Base-by-base conservation (phyloP, 2,888 invertebrate genomes). In the Nemurella pictetii region DNA sequence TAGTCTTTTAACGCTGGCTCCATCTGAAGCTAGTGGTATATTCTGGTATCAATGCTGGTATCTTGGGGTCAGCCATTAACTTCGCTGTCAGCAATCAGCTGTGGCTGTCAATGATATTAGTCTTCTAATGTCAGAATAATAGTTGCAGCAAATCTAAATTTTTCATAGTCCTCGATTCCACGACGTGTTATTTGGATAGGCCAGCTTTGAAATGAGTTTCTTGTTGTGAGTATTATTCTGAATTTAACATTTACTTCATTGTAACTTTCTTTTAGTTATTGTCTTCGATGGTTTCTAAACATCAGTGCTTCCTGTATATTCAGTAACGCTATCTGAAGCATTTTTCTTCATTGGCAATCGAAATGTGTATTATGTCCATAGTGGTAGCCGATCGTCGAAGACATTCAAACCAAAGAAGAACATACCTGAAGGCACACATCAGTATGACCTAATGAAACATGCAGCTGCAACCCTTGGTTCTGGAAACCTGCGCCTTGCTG, bases 361-460 rank as follows among this genome's bases (percentile, higher is more conserved):
- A 55, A 55, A 7, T 20, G 15, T 55, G 20, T 55, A 2, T 55
- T 20, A 30, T 86, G 85, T 87, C 89, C 90, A n/a, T 89, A 95
- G 95, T 91, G 96, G 96, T 90, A 95, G 96, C 91, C 95, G 97
- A 90, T 97, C 97, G 87, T 97, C 97, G 88, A 98, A 98, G 92
- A 99, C 99, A 84, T 99, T 99, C 91, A 99, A 99, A 91, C 99
- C 99, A 87, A 99, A 99, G 92, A 99, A 99, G 91, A 98, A 99
- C 91, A 99, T 99, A 89, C 98, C 98, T 0, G 99, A 99, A 91
- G 98, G 98, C 86, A 98, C 98, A 77, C 98, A 98, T 92, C 99
- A 99, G 90, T 98, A 98, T 95, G 99, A 99, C 91, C 92, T 99
- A 90, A 98, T 99, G 98, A 97, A 98, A 92, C 98, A 98, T 93